Evolutionary conservation across 2,113 vertebrate species (phyloP), one percentile per base, ranked within the genome.

Genomic region (Paedocypris sp.): DNA sequence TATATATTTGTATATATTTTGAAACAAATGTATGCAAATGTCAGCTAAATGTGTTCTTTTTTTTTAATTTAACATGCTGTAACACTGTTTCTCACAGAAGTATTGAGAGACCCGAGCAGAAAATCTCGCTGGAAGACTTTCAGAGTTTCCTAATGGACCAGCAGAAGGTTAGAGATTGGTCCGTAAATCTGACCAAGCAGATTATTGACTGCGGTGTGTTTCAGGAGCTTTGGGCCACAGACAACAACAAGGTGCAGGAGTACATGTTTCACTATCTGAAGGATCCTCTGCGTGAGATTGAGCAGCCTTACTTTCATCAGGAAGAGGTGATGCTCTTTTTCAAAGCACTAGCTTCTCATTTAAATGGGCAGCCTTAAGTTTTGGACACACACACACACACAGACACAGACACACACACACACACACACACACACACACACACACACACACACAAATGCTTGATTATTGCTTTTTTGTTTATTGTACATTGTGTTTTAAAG

Each of bases 221-320:
- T 31, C 73, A 99, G 95, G 95, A 99, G 67, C 72, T 86, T 53
- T 98, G 95, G 93, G 91, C 91, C 57, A 76, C 89, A 4, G 89
- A 97, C 73, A 77, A 42, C 43, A 83, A 82, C 65, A 86, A 85
- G 73, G 95, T 98, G 36, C 90, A 92, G 71, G 90, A 97, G 39
- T 99, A 92, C 74, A 96, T 99, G 90, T 90, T 96, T 62, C 75
- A 54, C 72, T 98, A 94, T 64, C 86, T 99, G 75, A 86, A 88
- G 69, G 93, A 99, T 68, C 95, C 95, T n/a, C 72, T 98, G 67
- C 81, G 95, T 67, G 94, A 97, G 83, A 91, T 98, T 0, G 94
- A 97, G 0, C 91, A 92, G 71, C 90, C 95, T 0, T 97, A 90
- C 74, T 97, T 93, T 75, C 83, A 80, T 46, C 81, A 89, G 76